Evolutionary conservation across 2,113 vertebrate species (phyloP).

Genomic region (Hystrix cristata): DNA sequence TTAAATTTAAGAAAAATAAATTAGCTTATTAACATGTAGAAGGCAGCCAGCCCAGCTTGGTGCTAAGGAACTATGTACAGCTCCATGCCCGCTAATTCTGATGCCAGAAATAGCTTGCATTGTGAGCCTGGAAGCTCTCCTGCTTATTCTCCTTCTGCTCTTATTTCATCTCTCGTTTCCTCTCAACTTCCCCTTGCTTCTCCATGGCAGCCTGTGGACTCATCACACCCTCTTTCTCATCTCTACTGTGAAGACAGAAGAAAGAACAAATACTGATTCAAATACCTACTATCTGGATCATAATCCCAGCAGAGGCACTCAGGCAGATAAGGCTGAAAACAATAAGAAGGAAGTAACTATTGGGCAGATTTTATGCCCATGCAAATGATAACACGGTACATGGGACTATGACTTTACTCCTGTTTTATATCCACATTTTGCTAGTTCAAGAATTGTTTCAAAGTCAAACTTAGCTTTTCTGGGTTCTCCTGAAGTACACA

Average conservation of each 20-base stretch:
- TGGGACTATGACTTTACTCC: neutral
- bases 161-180: neutral
- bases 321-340: neutral
- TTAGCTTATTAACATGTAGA: conserved; percentile 61
- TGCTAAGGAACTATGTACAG: neutral
- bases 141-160: neutral
- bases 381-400: neutral
- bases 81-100: neutral
- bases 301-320: neutral
- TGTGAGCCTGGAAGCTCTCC: neutral
- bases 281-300: neutral
- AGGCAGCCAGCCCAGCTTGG: neutral
- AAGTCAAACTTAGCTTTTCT: neutral
- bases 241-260: neutral
- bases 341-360: neutral
- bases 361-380: neutral
- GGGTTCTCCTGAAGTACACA: neutral
- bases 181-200: neutral
- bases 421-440: neutral
- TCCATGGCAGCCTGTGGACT: neutral
- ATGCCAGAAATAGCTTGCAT: neutral
- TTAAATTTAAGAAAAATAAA: conserved; percentile 62
- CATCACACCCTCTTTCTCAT: neutral
- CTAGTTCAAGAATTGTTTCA: neutral
- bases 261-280: neutral